These are phyloP conservation scores for Pheosia gnoma DNA, from an alignment of 2,888 invertebrate genomes.

Conservation along the genomic window DNA sequence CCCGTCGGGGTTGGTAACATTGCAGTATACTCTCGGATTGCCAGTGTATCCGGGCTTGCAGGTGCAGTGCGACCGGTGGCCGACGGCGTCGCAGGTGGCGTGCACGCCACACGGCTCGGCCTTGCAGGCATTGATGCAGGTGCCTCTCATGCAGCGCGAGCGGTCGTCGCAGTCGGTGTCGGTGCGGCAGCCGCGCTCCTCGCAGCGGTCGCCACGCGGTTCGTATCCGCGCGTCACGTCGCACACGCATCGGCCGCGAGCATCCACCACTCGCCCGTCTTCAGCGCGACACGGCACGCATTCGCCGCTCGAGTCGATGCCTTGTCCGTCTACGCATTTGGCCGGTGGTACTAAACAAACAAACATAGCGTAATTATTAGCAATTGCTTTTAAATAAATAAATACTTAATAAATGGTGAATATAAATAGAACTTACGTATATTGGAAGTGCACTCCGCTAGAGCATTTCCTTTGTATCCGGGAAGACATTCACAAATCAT, in stretches of 20 bases:
- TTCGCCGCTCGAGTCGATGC: constrained; percentile 89
- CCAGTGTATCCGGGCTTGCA: constrained; percentile 91
- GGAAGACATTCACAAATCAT: constrained; percentile 95
- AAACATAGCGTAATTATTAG: not conserved
- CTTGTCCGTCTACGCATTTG: constrained; percentile 91
- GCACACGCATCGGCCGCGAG: constrained; percentile 92
- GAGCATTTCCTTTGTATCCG: constrained; percentile 94
- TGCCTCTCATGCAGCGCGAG: constrained; percentile 90
- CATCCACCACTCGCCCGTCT: constrained; percentile 90
- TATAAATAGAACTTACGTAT: constrained; percentile 84
- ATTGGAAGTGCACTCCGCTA: constrained; percentile 88
- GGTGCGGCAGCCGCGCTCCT: constrained; percentile 88
- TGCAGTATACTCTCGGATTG: constrained; percentile 90
- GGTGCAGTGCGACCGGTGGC: constrained; percentile 90
- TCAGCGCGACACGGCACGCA: constrained; percentile 89
- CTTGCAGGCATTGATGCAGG: constrained; percentile 92
- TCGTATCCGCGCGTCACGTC: constrained; percentile 91
- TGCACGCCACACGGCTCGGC: constrained; percentile 89
- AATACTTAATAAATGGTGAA: not conserved
- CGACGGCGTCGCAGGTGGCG: constrained; percentile 90
- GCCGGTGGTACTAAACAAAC: constrained; percentile 67
- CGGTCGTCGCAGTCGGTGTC: constrained; percentile 91
- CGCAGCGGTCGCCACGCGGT: constrained; percentile 90
- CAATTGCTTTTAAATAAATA: not conserved
- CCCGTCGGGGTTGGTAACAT: constrained; percentile 65